These are phyloP conservation scores for Tinamus guttatus DNA, from an alignment of 2,113 vertebrate species.

Conservation along the genomic window DNA sequence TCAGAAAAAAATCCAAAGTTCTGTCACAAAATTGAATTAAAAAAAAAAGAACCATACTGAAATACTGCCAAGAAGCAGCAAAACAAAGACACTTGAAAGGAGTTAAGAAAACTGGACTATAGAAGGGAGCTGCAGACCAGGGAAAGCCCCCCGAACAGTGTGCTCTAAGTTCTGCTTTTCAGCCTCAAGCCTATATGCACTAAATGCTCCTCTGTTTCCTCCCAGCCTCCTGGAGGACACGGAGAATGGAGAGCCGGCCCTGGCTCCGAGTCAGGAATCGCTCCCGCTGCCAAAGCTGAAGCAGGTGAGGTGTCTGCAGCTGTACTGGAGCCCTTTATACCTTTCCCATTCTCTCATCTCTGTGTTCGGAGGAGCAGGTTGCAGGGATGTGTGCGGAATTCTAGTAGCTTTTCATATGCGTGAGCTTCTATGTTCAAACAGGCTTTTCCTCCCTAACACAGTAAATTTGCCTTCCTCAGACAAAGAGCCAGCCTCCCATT, in stretches of 20 bases:
- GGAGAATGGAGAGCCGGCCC: background rate
- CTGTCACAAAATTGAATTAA: background rate
- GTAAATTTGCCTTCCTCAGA: background rate
- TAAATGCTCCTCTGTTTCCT: background rate
- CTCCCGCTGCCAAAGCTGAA: background rate
- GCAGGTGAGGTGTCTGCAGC: background rate
- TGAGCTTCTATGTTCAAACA: background rate
- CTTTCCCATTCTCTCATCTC: background rate
- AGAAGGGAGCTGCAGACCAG: background rate
- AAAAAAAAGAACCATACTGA: background rate
- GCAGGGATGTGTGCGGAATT: background rate
- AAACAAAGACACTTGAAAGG: background rate
- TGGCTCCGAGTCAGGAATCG: background rate
- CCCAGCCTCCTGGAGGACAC: background rate
- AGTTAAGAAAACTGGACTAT: background rate
- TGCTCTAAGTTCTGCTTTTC: background rate
- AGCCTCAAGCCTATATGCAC: fast-evolving
- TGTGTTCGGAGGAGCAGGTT: background rate
- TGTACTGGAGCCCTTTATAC: fast-evolving
- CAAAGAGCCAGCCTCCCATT: background rate
- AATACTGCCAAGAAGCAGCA: background rate
- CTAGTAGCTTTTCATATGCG: background rate
- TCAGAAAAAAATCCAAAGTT: background rate
- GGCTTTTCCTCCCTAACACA: background rate
- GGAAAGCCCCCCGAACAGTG: background rate